These are phyloP conservation scores for Meteorus sp. DNA, from an alignment of 1,140 invertebrate species.

Conservation along the genomic window DNA sequence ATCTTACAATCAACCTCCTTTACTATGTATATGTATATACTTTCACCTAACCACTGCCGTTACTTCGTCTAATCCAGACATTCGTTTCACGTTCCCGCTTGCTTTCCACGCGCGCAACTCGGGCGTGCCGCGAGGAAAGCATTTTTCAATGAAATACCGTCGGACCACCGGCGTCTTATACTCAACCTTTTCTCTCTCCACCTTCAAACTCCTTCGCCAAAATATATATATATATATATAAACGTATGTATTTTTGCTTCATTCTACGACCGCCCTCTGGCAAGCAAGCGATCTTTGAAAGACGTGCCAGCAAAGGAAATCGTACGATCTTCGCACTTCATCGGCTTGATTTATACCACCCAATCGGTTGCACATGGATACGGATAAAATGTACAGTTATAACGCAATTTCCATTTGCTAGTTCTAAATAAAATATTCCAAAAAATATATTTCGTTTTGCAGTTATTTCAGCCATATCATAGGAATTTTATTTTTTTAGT, in stretches of 20 bases:
- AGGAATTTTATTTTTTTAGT: too few relatives aligned
- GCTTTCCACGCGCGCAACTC: slow-evolving; percentile 17
- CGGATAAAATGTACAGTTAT: not conserved
- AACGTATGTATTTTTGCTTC: not conserved
- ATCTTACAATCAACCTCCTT: slow-evolving; percentile 20
- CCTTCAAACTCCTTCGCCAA: not conserved
- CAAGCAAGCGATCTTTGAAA: slow-evolving; percentile 14
- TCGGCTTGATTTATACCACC: slow-evolving; percentile 30
- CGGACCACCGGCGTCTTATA: slow-evolving; percentile 7
- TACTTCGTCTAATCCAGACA: slow-evolving; percentile 47
- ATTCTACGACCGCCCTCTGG: not conserved
- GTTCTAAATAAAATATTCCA: too few relatives aligned
- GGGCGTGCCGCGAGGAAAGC: slow-evolving; percentile 19
- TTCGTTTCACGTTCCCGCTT: slow-evolving; percentile 37
- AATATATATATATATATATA: not conserved
- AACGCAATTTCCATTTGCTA: not conserved
- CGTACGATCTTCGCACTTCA: slow-evolving; percentile 33
- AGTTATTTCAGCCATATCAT: too few relatives aligned
- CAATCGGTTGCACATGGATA: slow-evolving; percentile 5
- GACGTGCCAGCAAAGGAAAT: slow-evolving; percentile 28
- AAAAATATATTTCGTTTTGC: too few relatives aligned
- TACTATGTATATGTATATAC: slow-evolving; percentile 30
- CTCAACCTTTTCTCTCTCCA: slow-evolving; percentile 6
- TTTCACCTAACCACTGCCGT: slow-evolving; percentile 32
- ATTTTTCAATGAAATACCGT: slow-evolving; percentile 42